A percentile compares a stretch with the other conserved stretches of the same genome.
These are phyloP conservation scores for Caenorhabditis wallacei DNA, from an alignment of 2,888 invertebrate genomes.

Conservation along the genomic window DNA sequence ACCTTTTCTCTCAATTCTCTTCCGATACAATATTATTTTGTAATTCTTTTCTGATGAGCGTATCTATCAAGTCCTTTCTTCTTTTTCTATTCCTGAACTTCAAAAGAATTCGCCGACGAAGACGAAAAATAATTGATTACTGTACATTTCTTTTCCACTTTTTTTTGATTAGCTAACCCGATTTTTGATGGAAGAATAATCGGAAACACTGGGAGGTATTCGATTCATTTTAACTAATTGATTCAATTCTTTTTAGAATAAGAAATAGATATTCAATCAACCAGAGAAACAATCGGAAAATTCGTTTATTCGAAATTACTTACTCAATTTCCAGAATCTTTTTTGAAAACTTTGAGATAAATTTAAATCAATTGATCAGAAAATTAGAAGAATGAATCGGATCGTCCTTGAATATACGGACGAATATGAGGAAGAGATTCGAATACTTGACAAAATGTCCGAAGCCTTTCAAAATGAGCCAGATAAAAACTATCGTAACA, in stretches of 20 bases:
- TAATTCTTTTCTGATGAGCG: constrained; percentile 32
- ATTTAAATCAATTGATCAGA: background rate
- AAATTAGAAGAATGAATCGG: constrained; percentile 68
- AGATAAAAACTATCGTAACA: constrained; percentile 76
- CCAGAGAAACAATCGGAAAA: too few species aligned
- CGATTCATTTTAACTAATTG: background rate
- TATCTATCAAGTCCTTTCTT: constrained; percentile 43
- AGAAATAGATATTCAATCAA: too few species aligned
- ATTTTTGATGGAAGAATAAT: background rate
- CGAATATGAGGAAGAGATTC: constrained; percentile 70
- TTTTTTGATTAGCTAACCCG: background rate
- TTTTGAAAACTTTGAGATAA: too few species aligned
- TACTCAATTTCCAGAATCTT: too few species aligned
- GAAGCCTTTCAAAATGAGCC: constrained; percentile 70
- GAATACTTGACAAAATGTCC: constrained; percentile 67
- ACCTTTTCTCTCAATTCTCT: constrained; percentile 41
- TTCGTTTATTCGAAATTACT: too few species aligned
- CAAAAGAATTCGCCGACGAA: constrained; percentile 48
- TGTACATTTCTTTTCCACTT: constrained; percentile 24
- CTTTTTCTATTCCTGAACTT: constrained; percentile 32
- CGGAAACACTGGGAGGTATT: background rate
- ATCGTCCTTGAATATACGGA: constrained; percentile 70
- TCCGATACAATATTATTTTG: background rate
- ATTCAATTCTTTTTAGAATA: too few species aligned
- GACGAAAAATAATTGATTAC: constrained; percentile 47